These are phyloP conservation scores for Zonotrichia leucophrys DNA, from an alignment of 2,113 vertebrate genomes.

Conservation along the genomic window DNA sequence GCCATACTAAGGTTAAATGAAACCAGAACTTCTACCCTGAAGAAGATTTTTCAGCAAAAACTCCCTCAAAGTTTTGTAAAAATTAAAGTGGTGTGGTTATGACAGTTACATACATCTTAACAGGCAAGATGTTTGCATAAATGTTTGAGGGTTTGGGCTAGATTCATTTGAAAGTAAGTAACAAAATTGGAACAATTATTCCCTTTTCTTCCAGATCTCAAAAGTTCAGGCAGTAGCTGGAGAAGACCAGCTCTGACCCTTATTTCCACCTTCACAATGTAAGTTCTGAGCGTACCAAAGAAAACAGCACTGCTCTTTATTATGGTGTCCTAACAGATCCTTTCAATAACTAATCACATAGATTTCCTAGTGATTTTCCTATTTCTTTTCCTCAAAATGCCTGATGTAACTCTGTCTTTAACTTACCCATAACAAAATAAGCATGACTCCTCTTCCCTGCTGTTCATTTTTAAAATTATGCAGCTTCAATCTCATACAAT, in stretches of 20 bases:
- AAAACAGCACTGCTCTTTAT: neutral
- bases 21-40: neutral
- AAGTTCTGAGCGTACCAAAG: constrained; percentile 9
- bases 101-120: neutral
- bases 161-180: constrained; percentile 18
- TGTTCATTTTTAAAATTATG: neutral
- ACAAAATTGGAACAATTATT: constrained; percentile 20
- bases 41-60: neutral
- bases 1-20: neutral
- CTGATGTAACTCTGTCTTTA: constrained; percentile 7
- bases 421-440: neutral
- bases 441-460: neutral
- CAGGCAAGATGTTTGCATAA: neutral
- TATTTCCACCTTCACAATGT: neutral
- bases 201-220: neutral
- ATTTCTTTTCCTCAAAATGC: neutral
- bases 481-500: neutral
- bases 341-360: neutral
- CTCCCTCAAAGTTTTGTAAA: neutral
- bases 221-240: constrained; percentile 9
- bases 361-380: constrained; percentile 7
- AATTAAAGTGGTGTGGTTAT: neutral
- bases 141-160: constrained; percentile 7
- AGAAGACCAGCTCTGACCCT: neutral
- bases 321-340: neutral